Conservation (phyloP, 35 echinoderm and acorn worm species). For the Lytechinus variegatus region DNA sequence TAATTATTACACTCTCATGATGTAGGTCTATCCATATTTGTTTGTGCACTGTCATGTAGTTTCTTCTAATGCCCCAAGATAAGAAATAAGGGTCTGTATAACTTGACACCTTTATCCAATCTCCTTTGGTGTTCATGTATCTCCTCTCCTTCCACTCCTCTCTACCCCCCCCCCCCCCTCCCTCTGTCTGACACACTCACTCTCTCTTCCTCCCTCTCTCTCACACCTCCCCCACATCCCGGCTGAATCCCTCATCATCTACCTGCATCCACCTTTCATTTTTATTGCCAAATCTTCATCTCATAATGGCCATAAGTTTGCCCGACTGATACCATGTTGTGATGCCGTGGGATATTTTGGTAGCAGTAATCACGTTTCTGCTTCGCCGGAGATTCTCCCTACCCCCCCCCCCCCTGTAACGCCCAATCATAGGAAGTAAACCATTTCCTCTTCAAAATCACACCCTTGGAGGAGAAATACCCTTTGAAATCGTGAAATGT, state of each 20-base stretch:
- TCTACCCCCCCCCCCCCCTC: neutral
- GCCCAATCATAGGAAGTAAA: neutral
- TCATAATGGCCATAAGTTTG: neutral
- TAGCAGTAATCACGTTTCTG: slow-evolving; percentile 7
- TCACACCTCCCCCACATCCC: neutral
- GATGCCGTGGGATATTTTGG: neutral
- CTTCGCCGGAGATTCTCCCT: neutral
- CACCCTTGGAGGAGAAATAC: neutral
- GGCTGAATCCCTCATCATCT: neutral
- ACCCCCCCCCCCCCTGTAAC: neutral
- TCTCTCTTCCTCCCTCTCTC: neutral
- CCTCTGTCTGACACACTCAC: neutral
- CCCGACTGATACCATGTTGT: neutral
- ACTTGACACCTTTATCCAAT: no score
- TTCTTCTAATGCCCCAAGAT: no score
- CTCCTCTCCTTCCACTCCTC: no score
- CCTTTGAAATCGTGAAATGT: neutral
- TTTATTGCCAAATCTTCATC: neutral
- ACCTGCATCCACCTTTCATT: neutral
- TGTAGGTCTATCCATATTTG: no score
- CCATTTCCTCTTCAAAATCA: slow-evolving; percentile 1
- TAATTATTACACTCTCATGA: no score
- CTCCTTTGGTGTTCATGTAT: no score
- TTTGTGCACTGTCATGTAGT: no score
- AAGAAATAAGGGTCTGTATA: no score